A percentile compares a stretch with the other conserved stretches of the same genome.
Evolutionary conservation across 2,113 vertebrate species (phyloP).

Genomic region (human (Homo sapiens)): GRCh38 chr18:54457501-54458000

Average conservation of each 20-base stretch:
- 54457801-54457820: neutral
- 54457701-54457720: neutral
- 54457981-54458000: neutral
- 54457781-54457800: no score
- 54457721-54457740: neutral
- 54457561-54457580: neutral
- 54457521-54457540: neutral
- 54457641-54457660: neutral
- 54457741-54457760: neutral
- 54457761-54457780: neutral
- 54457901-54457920: neutral
- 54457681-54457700: neutral
- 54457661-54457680: neutral
- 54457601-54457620: neutral
- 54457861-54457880: neutral
- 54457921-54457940: neutral
- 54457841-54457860: neutral
- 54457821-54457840: neutral
- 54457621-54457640: neutral
- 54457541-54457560: neutral
- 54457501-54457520: neutral
- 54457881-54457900: neutral
- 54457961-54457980: neutral
- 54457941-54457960: neutral
- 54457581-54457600: neutral